These are phyloP conservation scores for Apostichopus californicus DNA, from an alignment of 35 echinoderm and acorn worm genomes.

Conservation along the genomic window DNA sequence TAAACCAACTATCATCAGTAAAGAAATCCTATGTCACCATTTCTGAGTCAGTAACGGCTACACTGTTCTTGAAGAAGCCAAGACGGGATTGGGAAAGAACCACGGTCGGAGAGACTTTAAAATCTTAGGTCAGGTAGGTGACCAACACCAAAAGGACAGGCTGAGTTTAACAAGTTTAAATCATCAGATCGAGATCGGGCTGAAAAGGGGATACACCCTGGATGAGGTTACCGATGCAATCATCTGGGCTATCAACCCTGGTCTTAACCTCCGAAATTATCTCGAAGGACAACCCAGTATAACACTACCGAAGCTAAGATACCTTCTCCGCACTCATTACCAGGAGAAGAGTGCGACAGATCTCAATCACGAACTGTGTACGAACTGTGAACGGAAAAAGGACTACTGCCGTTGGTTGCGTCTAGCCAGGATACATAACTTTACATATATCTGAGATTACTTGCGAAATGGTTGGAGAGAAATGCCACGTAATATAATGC, in stretches of 20 bases:
- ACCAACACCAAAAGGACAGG: slow-evolving; percentile 44
- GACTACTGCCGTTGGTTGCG: no score
- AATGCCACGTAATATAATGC: no score
- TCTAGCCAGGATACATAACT: no score
- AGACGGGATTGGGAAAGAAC: no score
- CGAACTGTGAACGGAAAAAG: no score
- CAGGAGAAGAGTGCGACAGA: slow-evolving; percentile 61
- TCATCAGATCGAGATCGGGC: slow-evolving; percentile 58
- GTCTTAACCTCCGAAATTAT: slow-evolving; percentile 41
- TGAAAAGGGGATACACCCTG: slow-evolving; percentile 15
- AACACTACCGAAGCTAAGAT: not conserved
- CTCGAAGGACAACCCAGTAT: slow-evolving; percentile 20
- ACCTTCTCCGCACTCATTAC: slow-evolving; percentile 51
- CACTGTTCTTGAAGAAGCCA: no score
- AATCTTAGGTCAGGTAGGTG: slow-evolving; percentile 44
- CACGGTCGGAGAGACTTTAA: not conserved
- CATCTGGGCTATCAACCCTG: slow-evolving; percentile 33
- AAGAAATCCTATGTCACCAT: no score
- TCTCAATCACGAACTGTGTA: slow-evolving; percentile 60
- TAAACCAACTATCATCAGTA: no score
- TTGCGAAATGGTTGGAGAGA: no score
- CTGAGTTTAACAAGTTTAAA: slow-evolving; percentile 28
- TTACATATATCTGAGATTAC: no score
- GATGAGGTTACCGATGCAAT: slow-evolving; percentile 51
- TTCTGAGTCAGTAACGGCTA: not conserved